Conservation (phyloP, 2,113 vertebrate genomes). For the Tetraodon nigroviridis region DNA sequence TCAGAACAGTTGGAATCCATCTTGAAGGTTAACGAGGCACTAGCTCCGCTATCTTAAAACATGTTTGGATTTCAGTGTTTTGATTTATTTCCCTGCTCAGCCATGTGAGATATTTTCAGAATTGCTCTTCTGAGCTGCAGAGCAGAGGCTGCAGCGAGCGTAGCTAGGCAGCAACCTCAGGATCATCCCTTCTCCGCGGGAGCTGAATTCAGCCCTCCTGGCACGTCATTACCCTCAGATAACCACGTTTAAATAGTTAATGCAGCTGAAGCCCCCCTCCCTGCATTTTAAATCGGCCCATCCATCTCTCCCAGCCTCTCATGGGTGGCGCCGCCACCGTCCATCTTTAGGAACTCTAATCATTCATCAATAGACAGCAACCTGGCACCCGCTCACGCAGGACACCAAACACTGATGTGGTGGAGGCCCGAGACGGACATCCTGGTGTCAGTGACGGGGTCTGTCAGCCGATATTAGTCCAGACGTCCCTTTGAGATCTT, state of each 20-base stretch:
- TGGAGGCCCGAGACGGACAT: conserved; percentile 58
- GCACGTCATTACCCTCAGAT: conserved; percentile 62
- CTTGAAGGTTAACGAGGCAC: not conserved
- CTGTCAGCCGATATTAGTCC: conserved; percentile 60
- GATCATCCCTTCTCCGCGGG: conserved; percentile 17
- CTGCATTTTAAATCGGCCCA: conserved; percentile 70
- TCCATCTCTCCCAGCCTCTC: conserved; percentile 63
- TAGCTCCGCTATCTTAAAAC: not conserved
- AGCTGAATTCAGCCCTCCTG: conserved; percentile 51
- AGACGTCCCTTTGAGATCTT: conserved; percentile 32
- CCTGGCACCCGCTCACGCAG: conserved; percentile 52
- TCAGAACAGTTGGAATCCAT: not conserved
- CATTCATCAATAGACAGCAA: conserved; percentile 66
- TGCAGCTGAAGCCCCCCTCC: conserved; percentile 55
- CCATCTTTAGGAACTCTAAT: conserved; percentile 61
- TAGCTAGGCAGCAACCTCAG: conserved; percentile 41
- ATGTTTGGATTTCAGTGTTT: conserved; percentile 6
- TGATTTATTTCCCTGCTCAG: conserved; percentile 9
- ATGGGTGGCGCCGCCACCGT: conserved; percentile 46
- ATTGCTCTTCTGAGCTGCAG: conserved; percentile 32
- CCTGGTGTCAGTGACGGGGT: conserved; percentile 58
- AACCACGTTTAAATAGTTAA: conserved; percentile 77
- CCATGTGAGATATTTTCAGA: conserved; percentile 16
- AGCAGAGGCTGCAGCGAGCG: conserved; percentile 18
- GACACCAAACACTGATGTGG: conserved; percentile 57